Conservation (phyloP, 2,888 invertebrate genomes). For the Coelopa pilipes region DNA sequence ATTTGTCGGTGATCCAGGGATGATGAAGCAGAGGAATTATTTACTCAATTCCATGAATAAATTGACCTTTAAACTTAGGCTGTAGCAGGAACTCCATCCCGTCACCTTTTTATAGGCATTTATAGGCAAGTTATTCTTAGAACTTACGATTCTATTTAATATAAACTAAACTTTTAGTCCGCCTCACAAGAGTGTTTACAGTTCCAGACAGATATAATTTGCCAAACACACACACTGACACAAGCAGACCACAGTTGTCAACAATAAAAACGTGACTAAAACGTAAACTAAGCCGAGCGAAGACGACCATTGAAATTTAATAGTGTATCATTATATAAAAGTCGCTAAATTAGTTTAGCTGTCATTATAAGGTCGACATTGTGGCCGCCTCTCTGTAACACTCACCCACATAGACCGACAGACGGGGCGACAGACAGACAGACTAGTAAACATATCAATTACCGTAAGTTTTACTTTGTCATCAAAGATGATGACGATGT, state of each 20-base stretch:
- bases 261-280: background rate
- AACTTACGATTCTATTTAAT: background rate
- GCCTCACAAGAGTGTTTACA: background rate
- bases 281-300: background rate
- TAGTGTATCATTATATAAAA: conserved; percentile 12
- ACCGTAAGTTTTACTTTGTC: background rate
- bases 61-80: no score
- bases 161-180: background rate
- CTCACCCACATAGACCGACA: background rate
- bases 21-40: no score
- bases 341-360: conserved; percentile 13
- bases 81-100: no score
- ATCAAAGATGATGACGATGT: no score
- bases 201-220: background rate
- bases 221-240: background rate
- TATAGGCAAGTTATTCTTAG: no score
- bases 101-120: no score
- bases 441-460: conserved; percentile 18
- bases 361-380: background rate
- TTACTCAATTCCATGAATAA: no score
- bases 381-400: no score
- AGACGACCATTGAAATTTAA: conserved; percentile 15
- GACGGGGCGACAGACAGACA: background rate
- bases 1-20: no score
- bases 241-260: background rate